phyloP scores from a whole-genome alignment of 1,140 invertebrate species.

The Drosophila fuyamai region DNA sequence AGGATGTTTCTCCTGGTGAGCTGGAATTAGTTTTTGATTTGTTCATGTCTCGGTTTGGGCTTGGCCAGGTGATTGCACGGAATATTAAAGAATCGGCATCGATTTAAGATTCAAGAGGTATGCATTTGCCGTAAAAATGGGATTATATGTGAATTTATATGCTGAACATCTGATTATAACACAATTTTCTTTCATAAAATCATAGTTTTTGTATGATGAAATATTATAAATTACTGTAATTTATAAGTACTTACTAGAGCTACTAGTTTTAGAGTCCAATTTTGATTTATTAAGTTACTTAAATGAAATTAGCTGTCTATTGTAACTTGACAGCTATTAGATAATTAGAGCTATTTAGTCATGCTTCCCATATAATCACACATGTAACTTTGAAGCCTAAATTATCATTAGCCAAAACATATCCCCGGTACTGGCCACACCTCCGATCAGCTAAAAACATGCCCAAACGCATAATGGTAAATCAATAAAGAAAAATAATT shows the following conservation, averaged over 20 bases:
- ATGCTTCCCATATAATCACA: slow-evolving; percentile 23
- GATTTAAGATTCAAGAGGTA: not conserved
- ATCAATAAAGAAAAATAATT: slow-evolving; percentile 59
- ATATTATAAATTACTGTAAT: too few relatives aligned
- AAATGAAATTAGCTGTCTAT: not conserved
- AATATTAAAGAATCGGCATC: not conserved
- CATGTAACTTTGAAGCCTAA: slow-evolving; percentile 4
- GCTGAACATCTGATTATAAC: too few relatives aligned
- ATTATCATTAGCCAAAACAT: slow-evolving; percentile 64
- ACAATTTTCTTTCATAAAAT: too few relatives aligned
- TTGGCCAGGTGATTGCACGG: slow-evolving; percentile 43
- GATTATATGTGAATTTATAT: too few relatives aligned
- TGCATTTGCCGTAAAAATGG: not conserved
- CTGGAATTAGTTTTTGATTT: slow-evolving; percentile 75
- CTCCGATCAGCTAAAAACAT: slow-evolving; percentile 32
- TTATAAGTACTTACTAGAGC: too few relatives aligned
- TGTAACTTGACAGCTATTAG: not conserved
- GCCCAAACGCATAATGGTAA: slow-evolving; percentile 59
- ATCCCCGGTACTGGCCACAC: slow-evolving; percentile 32
- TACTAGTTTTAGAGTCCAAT: too few relatives aligned
- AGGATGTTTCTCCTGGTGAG: slow-evolving; percentile 45
- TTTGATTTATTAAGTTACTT: too few relatives aligned
- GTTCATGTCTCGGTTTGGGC: slow-evolving; percentile 47
- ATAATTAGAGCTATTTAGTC: not conserved
- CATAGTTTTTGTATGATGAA: too few relatives aligned